Evolutionary conservation across 2,797 vertebrate species (phyloP), one percentile per base, ranked within the genome.

Genomic region (Sebastes cheni): DNA sequence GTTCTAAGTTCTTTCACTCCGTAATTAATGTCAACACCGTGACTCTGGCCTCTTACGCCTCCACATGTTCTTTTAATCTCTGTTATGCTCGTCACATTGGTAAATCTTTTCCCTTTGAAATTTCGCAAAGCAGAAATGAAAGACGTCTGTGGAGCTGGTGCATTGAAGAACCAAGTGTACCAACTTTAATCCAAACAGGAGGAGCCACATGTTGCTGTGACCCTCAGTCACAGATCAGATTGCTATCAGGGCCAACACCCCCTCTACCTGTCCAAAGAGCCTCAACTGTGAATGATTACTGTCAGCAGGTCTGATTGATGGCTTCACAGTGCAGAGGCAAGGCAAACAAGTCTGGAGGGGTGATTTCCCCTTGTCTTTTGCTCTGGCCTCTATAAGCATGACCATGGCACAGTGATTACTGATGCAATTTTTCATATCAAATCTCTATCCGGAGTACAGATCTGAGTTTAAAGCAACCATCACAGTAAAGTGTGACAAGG

Each of bases 1-100:
- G 52, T 54, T 65, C 46, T 14, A 59, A 32, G 34, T 68, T 75
- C 54, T 72, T 70, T 73, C 30, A 54, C 80, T 81, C 62, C 46
- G 74, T 79, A 82, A 92, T 88, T 88, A 85, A 68, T 82, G 69
- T 89, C 80, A 87, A 76, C 78, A 80, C 42, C 22, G 32, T 3
- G 36, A 59, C 62, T 83, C 60, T 72, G 55, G 27, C 67, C 27
- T 83, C 75, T 74, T 72, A 55, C 67, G 27, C 61, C n/a, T 59
- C 64, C 66, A 30, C 46, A 55, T 67, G 6, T 67, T 55, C 70
- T 77, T 81, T 75, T 71, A 74, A 76, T 25, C 46, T 66, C 52
- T 68, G 30, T 25, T 71, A 62, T 75, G 30, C 67, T 34, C n/a
- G 27, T 81, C 66, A 75, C 18, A 58, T 66, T 16, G 25, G 39